Base-by-base conservation (phyloP, 2,888 invertebrate genomes). In the Amblyjoppa fuscipennis region DNA sequence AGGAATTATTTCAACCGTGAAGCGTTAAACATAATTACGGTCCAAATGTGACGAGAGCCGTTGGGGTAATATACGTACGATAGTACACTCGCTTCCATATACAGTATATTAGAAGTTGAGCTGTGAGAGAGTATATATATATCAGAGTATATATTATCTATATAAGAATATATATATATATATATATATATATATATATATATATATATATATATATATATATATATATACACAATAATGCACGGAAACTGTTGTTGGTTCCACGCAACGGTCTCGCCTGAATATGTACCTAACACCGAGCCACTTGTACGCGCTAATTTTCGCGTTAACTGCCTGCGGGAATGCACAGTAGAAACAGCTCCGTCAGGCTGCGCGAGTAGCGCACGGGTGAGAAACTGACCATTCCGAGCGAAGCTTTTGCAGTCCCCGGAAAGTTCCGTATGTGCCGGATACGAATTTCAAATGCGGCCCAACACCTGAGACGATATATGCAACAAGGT, bases 1-100 rank as follows among this genome's bases (percentile, higher is more conserved):
- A 76, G 66, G 66, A 84, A 80, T 81, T 49, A 76, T 49, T 71
- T 49, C 31, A 34, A 73, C 59, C 68, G 51, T 77, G 31, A 80
- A 76, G 71, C 75, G 66, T 41, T 71, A 34, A 71, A 76, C 71
- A 49, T 34, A 56, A 76, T 77, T 68, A 73, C 68, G 20, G 56
- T 28, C 38, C 59, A 45, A 75, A 80, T 59, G 64, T 38, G 38
- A 78, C 68, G 68, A 28, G 20, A 51, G 13, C 53, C 11, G 20
- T 11, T 28, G 20, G 70, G 53, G 31, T 71, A 16, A 51, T 28
- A 53, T 53, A 61, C 41, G 25, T 74, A 13, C 20, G 6, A 64
- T 6, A 13, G 51, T 20, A 25, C 25, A 76, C 31, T 25, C 16
- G 34, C 31, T 31, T 34, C 31, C 16, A 28, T 64, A 13, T 64